Evolutionary conservation across 2,113 vertebrate species (phyloP), one percentile per base, ranked within the genome.

Genomic region (Odontophorus gujanensis): DNA sequence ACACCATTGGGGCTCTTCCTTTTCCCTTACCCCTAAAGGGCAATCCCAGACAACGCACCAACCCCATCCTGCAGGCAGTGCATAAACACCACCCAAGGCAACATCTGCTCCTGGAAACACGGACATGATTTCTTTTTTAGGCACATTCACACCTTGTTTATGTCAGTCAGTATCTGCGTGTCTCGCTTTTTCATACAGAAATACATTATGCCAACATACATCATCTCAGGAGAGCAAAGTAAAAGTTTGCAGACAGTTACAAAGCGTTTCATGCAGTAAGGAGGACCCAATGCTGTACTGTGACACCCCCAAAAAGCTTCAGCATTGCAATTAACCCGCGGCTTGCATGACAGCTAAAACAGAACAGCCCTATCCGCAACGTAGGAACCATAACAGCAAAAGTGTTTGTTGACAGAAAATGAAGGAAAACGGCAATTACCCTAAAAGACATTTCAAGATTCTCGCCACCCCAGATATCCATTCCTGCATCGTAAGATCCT

Each of bases 381-480:
- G 15, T 43, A 40, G 94, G 91, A 89, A 79, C 57, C 10, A 47
- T 79, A 75, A 95, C 30, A 91, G 95, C 75, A 96, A 90, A 65
- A 69, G 42, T 47, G 80, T 86, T 61, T 32, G 77, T 55, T 36
- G 18, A 94, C 63, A 92, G 95, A 96, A 97, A 97, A 97, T 66
- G 96, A 97, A 97, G 95, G 96, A 97, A 98, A 97, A 97, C 14
- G 30, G 74, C 78, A 98, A 98, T 99, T 98, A 99, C 99, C 98
- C 99, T 98, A 97, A 99, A 99, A 97, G 99, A 99, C 98, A 99
- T 99, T 98, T 99, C 99, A 97, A 99, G 98, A 97, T 99, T 99
- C 97, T 99, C 99, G 93, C 99, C 99, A 87, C 99, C 99, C 99
- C 99, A 99, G 97, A 99, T 99, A 98, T 99, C 99, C 99, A 99